Conservation (phyloP, 2,888 invertebrate species). For the Pycnomerus fuliginosus region DNA sequence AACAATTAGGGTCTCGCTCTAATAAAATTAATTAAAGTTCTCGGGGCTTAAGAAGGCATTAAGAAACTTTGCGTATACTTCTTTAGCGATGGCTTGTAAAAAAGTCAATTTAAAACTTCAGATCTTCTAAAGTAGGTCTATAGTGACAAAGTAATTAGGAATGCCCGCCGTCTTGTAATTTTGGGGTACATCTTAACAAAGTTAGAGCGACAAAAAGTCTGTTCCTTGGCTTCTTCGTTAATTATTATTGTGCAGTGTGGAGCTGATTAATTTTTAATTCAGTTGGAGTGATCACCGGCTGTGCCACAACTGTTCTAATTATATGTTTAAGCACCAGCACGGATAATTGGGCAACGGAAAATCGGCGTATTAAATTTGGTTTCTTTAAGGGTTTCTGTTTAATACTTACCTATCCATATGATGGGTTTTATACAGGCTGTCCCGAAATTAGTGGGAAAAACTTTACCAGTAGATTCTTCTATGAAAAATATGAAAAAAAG, state of each 20-base stretch:
- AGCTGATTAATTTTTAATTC: conserved; percentile 50
- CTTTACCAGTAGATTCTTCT: no score
- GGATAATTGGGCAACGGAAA: conserved; percentile 39
- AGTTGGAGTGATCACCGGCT: conserved; percentile 44
- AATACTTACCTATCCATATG: no score
- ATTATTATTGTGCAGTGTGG: conserved; percentile 44
- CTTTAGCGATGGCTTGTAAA: background rate
- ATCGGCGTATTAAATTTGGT: conserved; percentile 38
- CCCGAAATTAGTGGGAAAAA: no score
- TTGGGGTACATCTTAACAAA: conserved; percentile 3
- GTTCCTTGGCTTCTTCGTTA: conserved; percentile 30
- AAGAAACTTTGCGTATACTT: conserved; percentile 11
- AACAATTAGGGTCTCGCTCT: conserved; percentile 22
- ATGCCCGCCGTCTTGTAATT: no score
- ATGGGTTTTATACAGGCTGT: no score
- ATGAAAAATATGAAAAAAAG: no score
- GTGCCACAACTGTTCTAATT: conserved; percentile 48
- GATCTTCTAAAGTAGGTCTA: no score
- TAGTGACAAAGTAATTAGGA: conserved; percentile 15
- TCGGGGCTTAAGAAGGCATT: no score
- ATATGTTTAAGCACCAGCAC: conserved; percentile 36
- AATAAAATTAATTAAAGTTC: conserved; percentile 37
- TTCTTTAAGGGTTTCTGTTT: conserved; percentile 33
- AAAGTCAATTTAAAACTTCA: conserved; percentile 6
- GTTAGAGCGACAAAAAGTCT: background rate